A percentile compares a stretch with the other conserved stretches of the same genome.
Conservation (phyloP, 2,113 vertebrate species). For the Cichladusa arquata region DNA sequence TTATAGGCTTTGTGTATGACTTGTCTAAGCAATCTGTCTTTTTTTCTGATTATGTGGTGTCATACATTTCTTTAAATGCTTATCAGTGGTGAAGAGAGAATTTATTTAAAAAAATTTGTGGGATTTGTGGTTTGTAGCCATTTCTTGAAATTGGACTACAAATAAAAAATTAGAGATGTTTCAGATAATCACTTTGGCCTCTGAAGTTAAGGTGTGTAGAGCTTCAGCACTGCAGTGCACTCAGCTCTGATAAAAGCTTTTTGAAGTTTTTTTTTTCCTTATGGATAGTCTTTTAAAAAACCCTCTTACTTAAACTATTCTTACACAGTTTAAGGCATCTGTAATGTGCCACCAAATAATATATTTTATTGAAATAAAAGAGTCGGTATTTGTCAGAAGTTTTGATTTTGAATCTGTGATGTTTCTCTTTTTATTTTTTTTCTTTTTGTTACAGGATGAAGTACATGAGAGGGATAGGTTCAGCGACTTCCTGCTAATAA, state of each 20-base stretch:
- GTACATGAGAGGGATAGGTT: constrained; percentile 94
- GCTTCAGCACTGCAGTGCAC: background rate
- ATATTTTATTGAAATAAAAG: rapidly evolving
- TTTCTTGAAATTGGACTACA: background rate
- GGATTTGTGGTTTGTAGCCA: background rate
- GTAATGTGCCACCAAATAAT: background rate
- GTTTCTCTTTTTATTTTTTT: background rate
- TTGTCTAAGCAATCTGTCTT: background rate
- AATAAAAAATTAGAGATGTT: background rate
- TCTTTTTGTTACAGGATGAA: constrained; percentile 83
- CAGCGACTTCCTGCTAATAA: constrained; percentile 93
- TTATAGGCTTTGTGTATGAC: background rate
- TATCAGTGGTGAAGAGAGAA: background rate
- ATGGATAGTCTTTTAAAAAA: background rate
- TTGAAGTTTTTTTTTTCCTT: background rate
- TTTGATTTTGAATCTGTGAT: background rate
- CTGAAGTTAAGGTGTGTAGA: background rate
- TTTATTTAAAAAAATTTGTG: background rate
- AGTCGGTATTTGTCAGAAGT: background rate
- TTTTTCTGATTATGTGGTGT: background rate
- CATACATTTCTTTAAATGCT: background rate
- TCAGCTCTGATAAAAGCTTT: background rate
- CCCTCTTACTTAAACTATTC: background rate
- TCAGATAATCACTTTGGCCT: background rate
- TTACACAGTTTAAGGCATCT: background rate